Percentiles rank a stretch among this genome's conserved stretches.
phyloP scores from a whole-genome alignment of 2,797 vertebrate species.

The Enoplosus armatus region DNA sequence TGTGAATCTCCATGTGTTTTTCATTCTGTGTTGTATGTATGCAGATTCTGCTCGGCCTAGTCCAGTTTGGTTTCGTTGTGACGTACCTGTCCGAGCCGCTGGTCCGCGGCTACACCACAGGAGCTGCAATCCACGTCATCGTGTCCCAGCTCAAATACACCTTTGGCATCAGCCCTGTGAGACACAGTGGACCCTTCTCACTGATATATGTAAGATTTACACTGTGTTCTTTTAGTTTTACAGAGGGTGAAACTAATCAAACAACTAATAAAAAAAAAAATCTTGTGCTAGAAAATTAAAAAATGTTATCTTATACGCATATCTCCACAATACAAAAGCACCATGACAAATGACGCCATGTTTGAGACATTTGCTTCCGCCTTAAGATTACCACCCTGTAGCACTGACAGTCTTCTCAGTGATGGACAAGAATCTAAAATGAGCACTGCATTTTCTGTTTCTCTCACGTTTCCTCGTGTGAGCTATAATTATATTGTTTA shows the following conservation, averaged over 20 bases:
- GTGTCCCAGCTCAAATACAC: constrained; percentile 95
- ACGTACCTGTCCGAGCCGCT: constrained; percentile 96
- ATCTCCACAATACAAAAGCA: neutral
- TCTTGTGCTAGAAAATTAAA: neutral
- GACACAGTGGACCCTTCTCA: constrained; percentile 86
- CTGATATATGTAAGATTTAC: constrained; percentile 84
- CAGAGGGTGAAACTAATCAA: neutral
- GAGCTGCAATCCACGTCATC: constrained; percentile 90
- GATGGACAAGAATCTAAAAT: neutral
- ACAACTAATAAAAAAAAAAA: too few species aligned
- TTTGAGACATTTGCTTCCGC: neutral
- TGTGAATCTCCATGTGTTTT: neutral
- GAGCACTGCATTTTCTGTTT: neutral
- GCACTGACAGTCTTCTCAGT: neutral
- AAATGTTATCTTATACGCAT: neutral
- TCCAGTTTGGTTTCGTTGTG: constrained; percentile 94
- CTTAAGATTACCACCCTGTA: neutral
- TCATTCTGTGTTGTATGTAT: neutral
- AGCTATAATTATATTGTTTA: constrained; percentile 29
- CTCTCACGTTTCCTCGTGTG: neutral
- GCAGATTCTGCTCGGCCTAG: constrained; percentile 86
- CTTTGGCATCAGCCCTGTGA: constrained; percentile 85
- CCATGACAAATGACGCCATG: neutral
- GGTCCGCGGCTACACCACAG: constrained; percentile 93
- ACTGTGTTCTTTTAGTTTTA: neutral